Conservation (phyloP, 2,888 invertebrate species). For the Busseola fusca region DNA sequence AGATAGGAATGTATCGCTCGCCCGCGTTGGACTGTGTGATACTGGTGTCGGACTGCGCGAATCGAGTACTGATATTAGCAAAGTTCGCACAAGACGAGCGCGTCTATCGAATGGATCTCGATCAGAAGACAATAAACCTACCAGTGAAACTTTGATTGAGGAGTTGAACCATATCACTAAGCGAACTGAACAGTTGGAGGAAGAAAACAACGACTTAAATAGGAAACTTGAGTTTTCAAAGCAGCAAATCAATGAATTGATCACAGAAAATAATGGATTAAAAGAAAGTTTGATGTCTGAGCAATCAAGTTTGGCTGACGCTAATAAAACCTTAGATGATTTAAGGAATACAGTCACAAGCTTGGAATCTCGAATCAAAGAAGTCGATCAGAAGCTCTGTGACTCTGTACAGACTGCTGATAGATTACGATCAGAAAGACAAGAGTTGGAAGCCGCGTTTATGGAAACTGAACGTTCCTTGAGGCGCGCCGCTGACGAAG, state of each 20-base stretch:
- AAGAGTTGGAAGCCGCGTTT: constrained; percentile 80
- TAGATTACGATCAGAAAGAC: constrained; percentile 78
- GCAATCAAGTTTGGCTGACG: constrained; percentile 69
- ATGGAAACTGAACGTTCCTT: constrained; percentile 88
- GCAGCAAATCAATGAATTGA: constrained; percentile 75
- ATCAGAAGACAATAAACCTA: constrained; percentile 83
- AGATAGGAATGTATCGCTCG: constrained; percentile 94
- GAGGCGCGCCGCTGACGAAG: constrained; percentile 92
- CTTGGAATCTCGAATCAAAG: constrained; percentile 75
- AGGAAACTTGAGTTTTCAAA: constrained; percentile 78
- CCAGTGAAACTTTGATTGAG: constrained; percentile 88
- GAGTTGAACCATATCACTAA: constrained; percentile 83
- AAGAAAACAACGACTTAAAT: constrained; percentile 83
- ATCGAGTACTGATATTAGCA: constrained; percentile 76
- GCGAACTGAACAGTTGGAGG: constrained; percentile 75
- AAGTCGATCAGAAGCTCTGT: constrained; percentile 74
- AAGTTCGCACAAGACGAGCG: constrained; percentile 79
- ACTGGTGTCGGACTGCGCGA: constrained; percentile 75
- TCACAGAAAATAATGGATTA: constrained; percentile 74
- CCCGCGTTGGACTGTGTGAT: constrained; percentile 91
- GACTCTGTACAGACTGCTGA: constrained; percentile 74
- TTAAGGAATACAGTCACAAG: constrained; percentile 69
- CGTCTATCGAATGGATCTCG: constrained; percentile 82
- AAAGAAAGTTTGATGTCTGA: constrained; percentile 71
- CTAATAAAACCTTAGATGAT: constrained; percentile 71